A percentile compares a stretch with the other conserved stretches of the same genome.
Evolutionary conservation across 2,888 invertebrate species (phyloP).

Genomic region (Congeria kusceri): DNA sequence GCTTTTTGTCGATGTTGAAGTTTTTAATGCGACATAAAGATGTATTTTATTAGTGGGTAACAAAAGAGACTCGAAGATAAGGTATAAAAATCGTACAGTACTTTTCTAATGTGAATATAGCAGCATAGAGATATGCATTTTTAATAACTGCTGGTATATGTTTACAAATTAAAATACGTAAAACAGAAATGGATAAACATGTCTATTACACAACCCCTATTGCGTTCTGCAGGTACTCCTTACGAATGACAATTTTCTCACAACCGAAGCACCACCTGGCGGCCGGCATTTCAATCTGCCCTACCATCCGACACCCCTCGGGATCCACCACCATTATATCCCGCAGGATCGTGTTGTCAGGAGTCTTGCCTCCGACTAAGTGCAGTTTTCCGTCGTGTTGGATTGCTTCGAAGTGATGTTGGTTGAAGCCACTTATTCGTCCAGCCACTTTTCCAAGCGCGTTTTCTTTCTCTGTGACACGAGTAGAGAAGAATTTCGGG

Average conservation of each 20-base stretch:
- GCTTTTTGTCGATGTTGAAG: too few relatives aligned
- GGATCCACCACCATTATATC: slow-evolving; percentile 58
- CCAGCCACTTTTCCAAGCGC: slow-evolving; percentile 61
- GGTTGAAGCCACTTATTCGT: slow-evolving; percentile 65
- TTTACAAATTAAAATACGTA: too few relatives aligned
- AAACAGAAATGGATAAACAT: too few relatives aligned
- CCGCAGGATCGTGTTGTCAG: slow-evolving; percentile 70
- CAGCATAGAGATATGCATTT: too few relatives aligned
- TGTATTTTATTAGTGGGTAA: too few relatives aligned
- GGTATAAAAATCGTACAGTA: too few relatives aligned
- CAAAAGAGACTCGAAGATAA: too few relatives aligned
- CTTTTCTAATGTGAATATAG: too few relatives aligned
- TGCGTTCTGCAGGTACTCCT: slow-evolving; percentile 66
- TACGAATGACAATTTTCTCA: slow-evolving; percentile 57
- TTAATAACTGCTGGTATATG: too few relatives aligned
- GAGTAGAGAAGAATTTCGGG: slow-evolving; percentile 39
- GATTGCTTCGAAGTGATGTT: slow-evolving; percentile 76
- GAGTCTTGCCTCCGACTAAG: slow-evolving; percentile 75
- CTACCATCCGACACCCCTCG: slow-evolving; percentile 30
- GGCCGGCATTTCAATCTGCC: slow-evolving; percentile 65
- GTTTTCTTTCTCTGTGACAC: slow-evolving; percentile 38
- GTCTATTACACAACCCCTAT: slow-evolving; percentile 48
- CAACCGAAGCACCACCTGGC: slow-evolving; percentile 73
- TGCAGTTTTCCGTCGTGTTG: slow-evolving; percentile 71
- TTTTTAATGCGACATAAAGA: too few relatives aligned